Conservation (phyloP, 2,113 vertebrate genomes). For the Climacteris rufus region DNA sequence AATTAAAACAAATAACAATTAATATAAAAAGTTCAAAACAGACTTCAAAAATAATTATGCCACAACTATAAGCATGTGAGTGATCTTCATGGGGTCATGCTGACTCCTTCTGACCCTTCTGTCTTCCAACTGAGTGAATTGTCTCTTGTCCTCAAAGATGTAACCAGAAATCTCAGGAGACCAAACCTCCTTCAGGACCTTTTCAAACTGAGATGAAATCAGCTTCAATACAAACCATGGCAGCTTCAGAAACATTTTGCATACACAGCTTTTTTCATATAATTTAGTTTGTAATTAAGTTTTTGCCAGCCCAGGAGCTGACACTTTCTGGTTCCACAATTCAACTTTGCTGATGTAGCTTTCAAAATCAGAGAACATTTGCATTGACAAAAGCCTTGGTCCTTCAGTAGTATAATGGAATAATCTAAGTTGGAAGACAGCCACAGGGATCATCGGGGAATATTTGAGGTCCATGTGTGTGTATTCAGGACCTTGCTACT, state of each 20-base stretch:
- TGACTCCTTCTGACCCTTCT: background rate
- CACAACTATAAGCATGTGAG: background rate
- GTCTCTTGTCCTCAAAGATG: background rate
- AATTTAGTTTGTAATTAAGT: background rate
- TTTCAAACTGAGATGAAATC: background rate
- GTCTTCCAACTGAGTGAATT: background rate
- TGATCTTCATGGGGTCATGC: background rate
- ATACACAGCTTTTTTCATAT: background rate
- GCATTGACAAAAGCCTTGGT: accelerated
- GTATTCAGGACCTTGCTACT: background rate
- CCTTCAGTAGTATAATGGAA: background rate
- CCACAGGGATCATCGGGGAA: background rate
- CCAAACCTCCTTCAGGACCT: background rate
- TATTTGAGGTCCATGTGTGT: too few species aligned
- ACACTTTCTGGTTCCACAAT: background rate
- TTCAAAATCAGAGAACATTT: background rate
- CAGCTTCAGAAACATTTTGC: background rate
- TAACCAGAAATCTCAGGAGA: background rate
- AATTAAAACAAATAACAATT: background rate
- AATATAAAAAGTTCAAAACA: background rate
- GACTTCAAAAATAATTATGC: background rate
- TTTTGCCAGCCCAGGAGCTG: accelerated
- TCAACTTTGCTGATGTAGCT: accelerated
- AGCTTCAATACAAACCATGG: accelerated
- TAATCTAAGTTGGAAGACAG: background rate